phyloP scores from a whole-genome alignment of 2,888 invertebrate species.

The Pseudococcus longispinus region DNA sequence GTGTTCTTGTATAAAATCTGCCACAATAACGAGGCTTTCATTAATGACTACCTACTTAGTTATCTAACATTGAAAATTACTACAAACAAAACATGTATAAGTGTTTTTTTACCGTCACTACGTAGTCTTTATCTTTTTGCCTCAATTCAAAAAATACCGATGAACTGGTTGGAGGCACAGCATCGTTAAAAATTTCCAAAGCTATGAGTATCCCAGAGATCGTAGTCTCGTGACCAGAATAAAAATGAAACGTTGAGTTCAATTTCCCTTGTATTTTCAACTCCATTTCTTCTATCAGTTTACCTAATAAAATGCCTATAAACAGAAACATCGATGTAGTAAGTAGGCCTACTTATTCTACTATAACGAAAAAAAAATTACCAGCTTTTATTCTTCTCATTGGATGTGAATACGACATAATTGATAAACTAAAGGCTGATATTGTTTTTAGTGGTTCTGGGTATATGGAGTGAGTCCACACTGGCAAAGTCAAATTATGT shows the following conservation, averaged over 20 bases:
- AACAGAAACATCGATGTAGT: neutral
- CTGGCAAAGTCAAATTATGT: neutral
- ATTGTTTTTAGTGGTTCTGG: neutral
- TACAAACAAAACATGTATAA: too few relatives aligned
- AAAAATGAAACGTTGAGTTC: conserved; percentile 68
- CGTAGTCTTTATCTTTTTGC: neutral
- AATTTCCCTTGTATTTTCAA: conserved; percentile 39
- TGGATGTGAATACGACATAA: neutral
- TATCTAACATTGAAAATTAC: too few relatives aligned
- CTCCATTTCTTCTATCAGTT: conserved; percentile 58
- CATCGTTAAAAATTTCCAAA: neutral
- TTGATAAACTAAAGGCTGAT: neutral
- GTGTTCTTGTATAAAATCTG: too few relatives aligned
- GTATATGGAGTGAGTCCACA: neutral
- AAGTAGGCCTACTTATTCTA: neutral
- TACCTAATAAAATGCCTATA: conserved; percentile 59
- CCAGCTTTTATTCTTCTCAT: neutral
- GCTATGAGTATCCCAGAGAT: neutral
- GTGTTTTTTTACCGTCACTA: neutral
- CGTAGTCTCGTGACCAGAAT: conserved; percentile 74
- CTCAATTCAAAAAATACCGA: neutral
- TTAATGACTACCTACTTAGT: too few relatives aligned
- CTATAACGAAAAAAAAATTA: neutral
- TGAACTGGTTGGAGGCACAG: neutral
- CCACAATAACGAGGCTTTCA: too few relatives aligned